These are phyloP conservation scores for Paralichthys olivaceus DNA, from an alignment of 2,113 vertebrate genomes.

Conservation along the genomic window DNA sequence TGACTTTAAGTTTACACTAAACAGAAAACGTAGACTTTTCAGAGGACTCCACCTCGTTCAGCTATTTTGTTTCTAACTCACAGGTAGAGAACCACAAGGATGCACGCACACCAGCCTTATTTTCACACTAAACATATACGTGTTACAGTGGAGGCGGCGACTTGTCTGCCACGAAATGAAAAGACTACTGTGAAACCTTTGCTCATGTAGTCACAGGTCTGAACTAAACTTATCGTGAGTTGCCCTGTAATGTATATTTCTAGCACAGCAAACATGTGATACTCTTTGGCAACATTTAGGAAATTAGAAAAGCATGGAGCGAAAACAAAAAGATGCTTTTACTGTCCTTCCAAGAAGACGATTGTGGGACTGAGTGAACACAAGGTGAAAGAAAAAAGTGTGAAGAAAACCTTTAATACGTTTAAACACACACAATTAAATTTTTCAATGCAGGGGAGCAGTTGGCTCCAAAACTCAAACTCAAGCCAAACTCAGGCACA, in stretches of 20 bases:
- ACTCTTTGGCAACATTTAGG: background rate
- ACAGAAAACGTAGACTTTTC: conserved; percentile 45
- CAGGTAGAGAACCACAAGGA: background rate
- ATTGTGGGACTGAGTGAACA: background rate
- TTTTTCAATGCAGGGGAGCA: no score
- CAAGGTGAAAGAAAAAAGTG: background rate
- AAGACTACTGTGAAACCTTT: background rate
- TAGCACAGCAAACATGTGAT: background rate
- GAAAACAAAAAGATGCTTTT: background rate
- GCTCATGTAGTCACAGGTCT: background rate
- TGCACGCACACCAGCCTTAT: background rate
- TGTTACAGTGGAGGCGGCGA: no score
- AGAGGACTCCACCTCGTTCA: conserved; percentile 41
- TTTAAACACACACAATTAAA: no score
- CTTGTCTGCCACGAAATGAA: background rate
- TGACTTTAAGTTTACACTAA: conserved; percentile 9
- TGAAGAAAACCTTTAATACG: no score
- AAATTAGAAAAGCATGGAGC: no score
- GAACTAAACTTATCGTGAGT: conserved; percentile 5
- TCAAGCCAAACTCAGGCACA: no score
- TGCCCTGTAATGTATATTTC: conserved; percentile 8
- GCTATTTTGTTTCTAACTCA: conserved; percentile 36
- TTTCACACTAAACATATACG: no score
- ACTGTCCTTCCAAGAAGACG: background rate
- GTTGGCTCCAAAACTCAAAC: no score